Conservation (phyloP, 2,113 vertebrate genomes). For the Sander vitreus region DNA sequence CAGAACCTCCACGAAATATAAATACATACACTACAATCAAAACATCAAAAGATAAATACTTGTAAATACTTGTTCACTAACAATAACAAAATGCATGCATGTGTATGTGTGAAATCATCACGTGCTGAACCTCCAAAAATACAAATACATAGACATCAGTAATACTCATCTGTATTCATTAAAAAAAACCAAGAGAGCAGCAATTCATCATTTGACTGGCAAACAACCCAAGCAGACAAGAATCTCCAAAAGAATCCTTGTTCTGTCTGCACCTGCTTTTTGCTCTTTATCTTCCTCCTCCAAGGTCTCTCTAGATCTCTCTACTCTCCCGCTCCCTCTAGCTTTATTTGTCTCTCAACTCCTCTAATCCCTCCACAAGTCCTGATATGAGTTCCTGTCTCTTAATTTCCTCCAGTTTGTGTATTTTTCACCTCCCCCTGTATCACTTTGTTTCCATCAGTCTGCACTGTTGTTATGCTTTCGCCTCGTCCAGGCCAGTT, state of each 20-base stretch:
- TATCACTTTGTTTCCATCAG: constrained; percentile 29
- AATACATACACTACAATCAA: neutral
- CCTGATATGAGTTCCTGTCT: constrained; percentile 40
- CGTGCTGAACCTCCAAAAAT: too few relatives aligned
- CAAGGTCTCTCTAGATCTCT: constrained; percentile 6
- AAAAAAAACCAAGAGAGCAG: too few relatives aligned
- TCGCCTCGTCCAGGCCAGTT: constrained; percentile 50
- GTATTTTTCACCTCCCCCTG: constrained; percentile 16
- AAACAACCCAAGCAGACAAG: constrained; percentile 19
- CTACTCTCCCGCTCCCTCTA: neutral
- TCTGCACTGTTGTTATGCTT: constrained; percentile 22
- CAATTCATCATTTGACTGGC: too few relatives aligned
- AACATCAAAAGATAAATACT: neutral
- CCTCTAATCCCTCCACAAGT: constrained; percentile 18
- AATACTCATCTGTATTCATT: too few relatives aligned
- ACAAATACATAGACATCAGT: too few relatives aligned
- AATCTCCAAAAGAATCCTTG: neutral
- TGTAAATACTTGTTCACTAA: neutral
- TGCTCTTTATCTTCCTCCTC: constrained; percentile 13
- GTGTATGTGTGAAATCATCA: neutral
- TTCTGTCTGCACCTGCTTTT: constrained; percentile 3
- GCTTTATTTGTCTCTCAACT: constrained; percentile 17
- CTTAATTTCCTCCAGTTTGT: constrained; percentile 41
- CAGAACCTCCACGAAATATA: neutral
- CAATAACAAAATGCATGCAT: neutral